Evolutionary conservation across 2,797 vertebrate species (phyloP).

Genomic region (Gymnothorax javanicus): DNA sequence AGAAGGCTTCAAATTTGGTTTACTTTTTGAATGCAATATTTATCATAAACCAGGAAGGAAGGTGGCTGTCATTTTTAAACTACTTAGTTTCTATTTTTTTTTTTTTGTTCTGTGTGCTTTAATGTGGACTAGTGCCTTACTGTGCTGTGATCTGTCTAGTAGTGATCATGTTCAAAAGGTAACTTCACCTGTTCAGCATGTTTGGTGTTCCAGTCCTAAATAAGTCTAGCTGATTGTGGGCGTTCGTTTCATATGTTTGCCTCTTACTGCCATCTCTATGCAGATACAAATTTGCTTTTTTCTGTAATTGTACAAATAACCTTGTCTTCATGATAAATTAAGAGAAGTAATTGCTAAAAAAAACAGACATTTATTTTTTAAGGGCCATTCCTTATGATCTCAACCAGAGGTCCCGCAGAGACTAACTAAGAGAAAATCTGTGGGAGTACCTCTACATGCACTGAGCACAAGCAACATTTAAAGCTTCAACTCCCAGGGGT

Average conservation of each 20-base stretch:
- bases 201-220: not conserved
- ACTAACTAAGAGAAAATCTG: too few relatives aligned
- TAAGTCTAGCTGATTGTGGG: not conserved
- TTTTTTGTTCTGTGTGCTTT: not conserved
- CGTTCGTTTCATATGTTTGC: not conserved
- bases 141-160: not conserved
- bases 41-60: not conserved
- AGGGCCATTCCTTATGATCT: too few relatives aligned
- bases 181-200: not conserved
- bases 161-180: not conserved
- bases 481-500: too few relatives aligned
- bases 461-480: too few relatives aligned
- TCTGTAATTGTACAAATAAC: not conserved
- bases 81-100: not conserved
- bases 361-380: too few relatives aligned
- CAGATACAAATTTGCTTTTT: not conserved
- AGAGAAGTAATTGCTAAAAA: too few relatives aligned
- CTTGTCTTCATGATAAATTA: not conserved
- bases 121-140: not conserved
- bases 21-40: not conserved
- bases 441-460: too few relatives aligned
- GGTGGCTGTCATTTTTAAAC: conserved; percentile 2
- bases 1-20: not conserved
- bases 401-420: too few relatives aligned
- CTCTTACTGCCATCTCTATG: not conserved